These are phyloP conservation scores for Drosophila sulfurigaster DNA, from an alignment of 1,140 invertebrate species.

Conservation along the genomic window DNA sequence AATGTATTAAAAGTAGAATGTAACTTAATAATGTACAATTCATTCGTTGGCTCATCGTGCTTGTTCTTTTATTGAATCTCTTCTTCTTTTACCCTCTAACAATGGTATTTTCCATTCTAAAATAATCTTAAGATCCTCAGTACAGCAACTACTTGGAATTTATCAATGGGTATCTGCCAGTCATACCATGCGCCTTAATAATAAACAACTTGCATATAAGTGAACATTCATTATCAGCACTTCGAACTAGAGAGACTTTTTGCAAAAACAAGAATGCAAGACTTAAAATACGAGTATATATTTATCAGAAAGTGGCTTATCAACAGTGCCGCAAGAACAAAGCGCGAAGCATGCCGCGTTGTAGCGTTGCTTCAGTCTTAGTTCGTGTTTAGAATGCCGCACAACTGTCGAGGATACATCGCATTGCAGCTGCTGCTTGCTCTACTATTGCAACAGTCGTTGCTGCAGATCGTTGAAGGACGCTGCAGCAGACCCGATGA, in stretches of 20 bases:
- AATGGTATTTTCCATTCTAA: neutral
- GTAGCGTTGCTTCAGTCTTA: slow-evolving; percentile 20
- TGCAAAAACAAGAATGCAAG: neutral
- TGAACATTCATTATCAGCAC: neutral
- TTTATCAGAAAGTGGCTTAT: slow-evolving; percentile 4
- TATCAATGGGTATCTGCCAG: neutral
- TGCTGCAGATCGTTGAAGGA: neutral
- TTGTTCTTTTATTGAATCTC: neutral
- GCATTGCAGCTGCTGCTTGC: neutral
- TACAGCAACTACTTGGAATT: neutral
- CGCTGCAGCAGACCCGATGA: slow-evolving; percentile 23
- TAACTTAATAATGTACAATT: too few species aligned
- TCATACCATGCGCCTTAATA: neutral
- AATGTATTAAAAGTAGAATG: too few species aligned
- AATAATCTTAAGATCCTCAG: too few species aligned
- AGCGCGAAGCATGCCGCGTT: neutral
- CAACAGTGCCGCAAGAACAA: slow-evolving; percentile 2
- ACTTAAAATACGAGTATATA: neutral
- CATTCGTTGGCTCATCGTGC: too few species aligned
- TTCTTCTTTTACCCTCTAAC: neutral
- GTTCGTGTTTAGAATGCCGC: slow-evolving; percentile 22
- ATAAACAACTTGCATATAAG: neutral
- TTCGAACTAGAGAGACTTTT: neutral
- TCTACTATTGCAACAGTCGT: neutral
- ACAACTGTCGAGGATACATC: neutral